Evolutionary conservation across 2,888 invertebrate species (phyloP), one percentile per base, ranked within the genome.

Genomic region (Podotricha telesiphe): DNA sequence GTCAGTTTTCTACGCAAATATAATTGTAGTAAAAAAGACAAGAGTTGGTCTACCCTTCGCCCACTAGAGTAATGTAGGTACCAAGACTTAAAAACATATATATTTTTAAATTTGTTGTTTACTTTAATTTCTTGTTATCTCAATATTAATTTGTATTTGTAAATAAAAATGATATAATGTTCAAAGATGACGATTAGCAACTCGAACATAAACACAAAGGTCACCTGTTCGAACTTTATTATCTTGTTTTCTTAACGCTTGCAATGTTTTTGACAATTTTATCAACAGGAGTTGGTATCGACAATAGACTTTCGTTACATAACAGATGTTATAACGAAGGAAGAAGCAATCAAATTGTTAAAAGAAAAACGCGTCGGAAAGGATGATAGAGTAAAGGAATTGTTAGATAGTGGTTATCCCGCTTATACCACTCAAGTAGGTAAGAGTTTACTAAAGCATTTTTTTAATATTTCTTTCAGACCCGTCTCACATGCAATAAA

Each of bases 221-320:
- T 73, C 63, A 61, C 51, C 10, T 47, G 50, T 53, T 45, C 42
- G 48, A 62, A 65, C 62, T 55, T 47, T 48, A 42, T 68, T 70
- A 70, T 70, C 67, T 20, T 51, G 53, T 58, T 53, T 19, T 28
- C 55, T 48, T 66, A 28, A 55, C 37, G 17, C 11, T 6, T 34
- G 37, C 11, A 11, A 37, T 37, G 19, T 37, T 51, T 61, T 34
- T 65, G 56, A 63, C 48, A 50, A 50, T 28, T 48, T 66, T 69
- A 68, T 73, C 55, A 53, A 69, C 80, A 94, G 91, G 94, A 96
- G 81, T 87, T 98, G 40, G 95, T 98, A n/a, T 96, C 96, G 0
- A 94, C 95, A 0, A 96, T 98, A 74, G 98, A 98, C 85, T 98
- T 98, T 83, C 95, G 97, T 82, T 95, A 94, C 85, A 97, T 98